A percentile compares a stretch with the other conserved stretches of the same genome.
These are phyloP conservation scores for Gymnothorax reevesii DNA, from an alignment of 2,797 vertebrate species.

Conservation along the genomic window DNA sequence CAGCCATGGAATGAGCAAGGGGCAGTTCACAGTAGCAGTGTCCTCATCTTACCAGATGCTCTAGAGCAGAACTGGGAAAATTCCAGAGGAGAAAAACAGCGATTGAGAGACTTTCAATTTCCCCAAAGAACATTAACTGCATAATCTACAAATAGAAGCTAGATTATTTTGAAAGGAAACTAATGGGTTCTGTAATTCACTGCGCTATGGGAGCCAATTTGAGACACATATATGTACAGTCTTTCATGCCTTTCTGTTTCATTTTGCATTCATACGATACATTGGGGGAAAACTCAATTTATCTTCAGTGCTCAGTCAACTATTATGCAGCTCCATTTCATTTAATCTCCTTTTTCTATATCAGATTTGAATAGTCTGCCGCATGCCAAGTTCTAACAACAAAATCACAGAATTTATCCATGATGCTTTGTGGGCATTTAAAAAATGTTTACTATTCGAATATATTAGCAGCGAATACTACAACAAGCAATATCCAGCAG, in stretches of 20 bases:
- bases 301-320: slow-evolving; percentile 5
- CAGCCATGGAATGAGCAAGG: background rate
- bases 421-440: background rate
- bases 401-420: background rate
- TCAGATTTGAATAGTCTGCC: background rate
- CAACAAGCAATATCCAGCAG: background rate
- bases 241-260: background rate
- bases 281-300: background rate
- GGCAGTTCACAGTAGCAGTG: background rate
- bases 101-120: background rate
- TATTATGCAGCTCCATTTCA: background rate
- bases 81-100: background rate
- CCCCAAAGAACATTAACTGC: background rate
- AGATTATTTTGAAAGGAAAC: background rate
- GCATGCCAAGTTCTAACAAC: background rate
- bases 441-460: background rate
- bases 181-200: background rate
- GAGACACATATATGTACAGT: background rate
- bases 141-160: background rate
- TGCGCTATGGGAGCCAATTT: background rate
- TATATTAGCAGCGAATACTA: background rate
- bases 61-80: background rate
- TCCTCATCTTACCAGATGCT: background rate
- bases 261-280: background rate
- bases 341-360: slow-evolving; percentile 1